A percentile compares a stretch with the other conserved stretches of the same genome.
phyloP scores from a whole-genome alignment of 2,797 vertebrate species.

The Onychomys torridus region DNA sequence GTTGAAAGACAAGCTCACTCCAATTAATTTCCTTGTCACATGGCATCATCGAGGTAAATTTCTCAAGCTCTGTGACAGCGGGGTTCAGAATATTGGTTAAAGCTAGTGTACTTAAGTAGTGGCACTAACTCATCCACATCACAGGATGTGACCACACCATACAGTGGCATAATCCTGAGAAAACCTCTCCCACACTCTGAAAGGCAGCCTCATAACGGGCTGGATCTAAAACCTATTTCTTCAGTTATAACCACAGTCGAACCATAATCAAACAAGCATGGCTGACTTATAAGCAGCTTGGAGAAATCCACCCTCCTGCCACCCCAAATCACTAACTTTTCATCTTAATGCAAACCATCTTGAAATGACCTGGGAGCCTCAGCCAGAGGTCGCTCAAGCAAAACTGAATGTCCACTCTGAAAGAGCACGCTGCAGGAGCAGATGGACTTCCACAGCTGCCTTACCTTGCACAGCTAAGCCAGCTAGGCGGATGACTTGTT shows the following conservation, averaged over 20 bases:
- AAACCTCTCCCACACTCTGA: conserved; percentile 59
- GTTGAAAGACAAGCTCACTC: conserved; percentile 20
- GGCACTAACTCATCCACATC: neutral
- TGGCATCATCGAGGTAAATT: neutral
- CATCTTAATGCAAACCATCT: neutral
- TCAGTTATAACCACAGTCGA: conserved; percentile 29
- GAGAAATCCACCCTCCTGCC: neutral
- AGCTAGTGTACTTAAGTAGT: conserved; percentile 45
- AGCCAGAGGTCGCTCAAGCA: neutral
- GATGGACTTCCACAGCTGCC: rapidly evolving
- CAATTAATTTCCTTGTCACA: neutral
- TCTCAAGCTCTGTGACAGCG: conserved; percentile 64
- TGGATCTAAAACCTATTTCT: conserved; percentile 75
- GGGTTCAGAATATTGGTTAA: conserved; percentile 38
- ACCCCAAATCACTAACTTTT: neutral
- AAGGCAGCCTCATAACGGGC: conserved; percentile 79
- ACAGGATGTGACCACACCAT: conserved; percentile 35
- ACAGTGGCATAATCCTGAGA: conserved; percentile 65
- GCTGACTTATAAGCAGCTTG: neutral
- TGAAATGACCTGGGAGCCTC: neutral
- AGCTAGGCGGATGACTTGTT: conserved; percentile 95
- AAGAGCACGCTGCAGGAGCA: neutral
- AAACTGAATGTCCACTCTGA: neutral
- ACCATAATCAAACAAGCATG: neutral
- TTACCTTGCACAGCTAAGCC: conserved; percentile 97